These are phyloP conservation scores for Parotocinclus haroldoi DNA, from an alignment of 2,797 vertebrate genomes.

Conservation along the genomic window DNA sequence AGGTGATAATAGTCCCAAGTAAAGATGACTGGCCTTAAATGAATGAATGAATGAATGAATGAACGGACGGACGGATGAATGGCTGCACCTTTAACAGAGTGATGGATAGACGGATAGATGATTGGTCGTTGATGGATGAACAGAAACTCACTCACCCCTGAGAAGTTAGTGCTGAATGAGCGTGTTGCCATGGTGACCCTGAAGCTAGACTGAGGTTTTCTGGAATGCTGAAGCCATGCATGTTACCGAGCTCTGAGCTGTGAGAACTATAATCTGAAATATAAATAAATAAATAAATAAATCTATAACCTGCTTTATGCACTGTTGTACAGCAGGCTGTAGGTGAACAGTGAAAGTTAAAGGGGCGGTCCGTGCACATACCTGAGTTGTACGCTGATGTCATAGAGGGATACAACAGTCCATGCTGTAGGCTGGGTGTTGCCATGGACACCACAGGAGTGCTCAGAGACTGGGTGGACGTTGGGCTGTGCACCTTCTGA, in stretches of 20 bases:
- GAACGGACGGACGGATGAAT: background rate
- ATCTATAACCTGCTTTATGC: too few relatives aligned
- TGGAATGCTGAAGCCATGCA: conserved; percentile 82
- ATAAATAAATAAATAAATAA: conserved; percentile 24
- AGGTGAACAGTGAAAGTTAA: background rate
- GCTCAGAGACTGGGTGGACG: conserved; percentile 81
- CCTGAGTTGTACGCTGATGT: conserved; percentile 85
- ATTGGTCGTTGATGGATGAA: background rate
- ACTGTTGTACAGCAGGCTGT: background rate
- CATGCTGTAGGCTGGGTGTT: conserved; percentile 86
- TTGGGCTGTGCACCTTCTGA: conserved; percentile 82
- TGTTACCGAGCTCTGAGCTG: conserved; percentile 81
- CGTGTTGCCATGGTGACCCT: conserved; percentile 87
- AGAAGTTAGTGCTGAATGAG: conserved; percentile 78
- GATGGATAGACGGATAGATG: background rate
- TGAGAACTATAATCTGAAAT: conserved; percentile 84
- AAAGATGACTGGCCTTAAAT: background rate
- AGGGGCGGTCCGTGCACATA: conserved; percentile 50
- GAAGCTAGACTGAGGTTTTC: conserved; percentile 79
- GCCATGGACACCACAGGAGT: conserved; percentile 90
- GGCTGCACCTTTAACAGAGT: background rate
- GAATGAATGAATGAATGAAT: too few relatives aligned
- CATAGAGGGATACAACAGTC: conserved; percentile 82
- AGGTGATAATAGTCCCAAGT: background rate
- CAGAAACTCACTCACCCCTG: conserved; percentile 77